A percentile compares a stretch with the other conserved stretches of the same genome.
These are phyloP conservation scores for Subanguina moxae DNA, from an alignment of 1,140 invertebrate species.

Conservation along the genomic window DNA sequence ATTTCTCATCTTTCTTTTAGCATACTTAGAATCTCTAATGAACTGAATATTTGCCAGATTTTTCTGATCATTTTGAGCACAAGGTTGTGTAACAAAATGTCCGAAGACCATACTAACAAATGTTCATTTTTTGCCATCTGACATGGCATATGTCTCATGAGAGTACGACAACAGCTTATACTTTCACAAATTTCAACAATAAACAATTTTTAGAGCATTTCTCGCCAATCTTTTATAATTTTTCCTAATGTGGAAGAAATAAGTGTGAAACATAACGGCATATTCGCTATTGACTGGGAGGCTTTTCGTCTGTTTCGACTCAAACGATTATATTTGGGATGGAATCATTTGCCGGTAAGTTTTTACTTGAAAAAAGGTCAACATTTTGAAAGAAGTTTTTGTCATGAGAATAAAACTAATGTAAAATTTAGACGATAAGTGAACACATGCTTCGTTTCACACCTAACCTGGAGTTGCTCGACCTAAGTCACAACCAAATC, in stretches of 20 bases:
- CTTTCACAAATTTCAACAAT: neutral
- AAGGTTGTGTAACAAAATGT: neutral
- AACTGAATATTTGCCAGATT: neutral
- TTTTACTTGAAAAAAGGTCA: too few species aligned
- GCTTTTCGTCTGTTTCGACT: conserved; percentile 45
- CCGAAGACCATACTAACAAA: neutral
- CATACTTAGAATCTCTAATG: neutral
- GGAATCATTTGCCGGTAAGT: conserved; percentile 40
- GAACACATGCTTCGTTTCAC: conserved; percentile 46
- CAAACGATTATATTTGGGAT: conserved; percentile 19
- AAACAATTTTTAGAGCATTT: conserved; percentile 30
- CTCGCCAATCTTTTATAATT: conserved; percentile 16
- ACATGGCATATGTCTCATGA: neutral
- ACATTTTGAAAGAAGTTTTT: too few species aligned
- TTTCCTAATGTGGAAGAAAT: conserved; percentile 50
- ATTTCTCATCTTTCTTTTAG: too few species aligned
- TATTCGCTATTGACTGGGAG: conserved; percentile 46
- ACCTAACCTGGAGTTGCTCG: conserved; percentile 38
- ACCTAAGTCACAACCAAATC: conserved; percentile 41
- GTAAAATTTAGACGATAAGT: conserved; percentile 42
- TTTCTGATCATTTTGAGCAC: neutral
- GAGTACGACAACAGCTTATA: too few species aligned
- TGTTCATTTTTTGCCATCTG: neutral
- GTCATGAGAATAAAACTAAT: too few species aligned
- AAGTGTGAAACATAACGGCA: conserved; percentile 28